phyloP scores from a whole-genome alignment of 2,888 invertebrate genomes.

The Oxytorus armatus region DNA sequence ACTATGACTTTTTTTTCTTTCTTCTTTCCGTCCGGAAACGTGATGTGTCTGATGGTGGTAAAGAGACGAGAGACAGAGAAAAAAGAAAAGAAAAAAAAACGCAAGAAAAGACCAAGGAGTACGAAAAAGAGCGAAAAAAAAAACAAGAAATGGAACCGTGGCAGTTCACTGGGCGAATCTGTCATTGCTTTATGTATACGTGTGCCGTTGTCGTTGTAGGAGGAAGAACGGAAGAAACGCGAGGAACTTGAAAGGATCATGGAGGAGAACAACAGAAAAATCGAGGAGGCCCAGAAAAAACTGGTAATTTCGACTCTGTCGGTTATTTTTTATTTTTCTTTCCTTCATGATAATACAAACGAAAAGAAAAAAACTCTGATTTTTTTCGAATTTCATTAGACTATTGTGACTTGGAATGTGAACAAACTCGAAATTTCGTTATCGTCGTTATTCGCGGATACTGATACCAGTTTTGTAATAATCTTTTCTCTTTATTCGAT shows the following conservation, averaged over 20 bases:
- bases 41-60: constrained; percentile 24
- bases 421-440: too few relatives aligned
- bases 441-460: too few relatives aligned
- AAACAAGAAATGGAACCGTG: constrained; percentile 49
- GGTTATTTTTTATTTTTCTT: background rate
- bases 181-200: constrained; percentile 77
- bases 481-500: too few relatives aligned
- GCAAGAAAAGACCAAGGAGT: background rate
- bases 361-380: too few relatives aligned
- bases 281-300: constrained; percentile 98
- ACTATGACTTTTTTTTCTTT: constrained; percentile 74
- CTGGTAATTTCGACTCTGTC: constrained; percentile 88
- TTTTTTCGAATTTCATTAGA: constrained; percentile 9
- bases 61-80: background rate
- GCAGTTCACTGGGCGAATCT: constrained; percentile 66
- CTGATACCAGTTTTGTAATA: too few relatives aligned
- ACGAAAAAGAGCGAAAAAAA: too few relatives aligned
- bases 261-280: constrained; percentile 99
- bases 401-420: too few relatives aligned
- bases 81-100: background rate
- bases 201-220: constrained; percentile 89
- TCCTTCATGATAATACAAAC: background rate
- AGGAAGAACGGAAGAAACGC: constrained; percentile 98
- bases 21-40: constrained; percentile 21
- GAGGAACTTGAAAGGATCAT: constrained; percentile 98